Evolutionary conservation across 2,113 vertebrate species (phyloP).

Genomic region (Cyprinodon brontotheroides): DNA sequence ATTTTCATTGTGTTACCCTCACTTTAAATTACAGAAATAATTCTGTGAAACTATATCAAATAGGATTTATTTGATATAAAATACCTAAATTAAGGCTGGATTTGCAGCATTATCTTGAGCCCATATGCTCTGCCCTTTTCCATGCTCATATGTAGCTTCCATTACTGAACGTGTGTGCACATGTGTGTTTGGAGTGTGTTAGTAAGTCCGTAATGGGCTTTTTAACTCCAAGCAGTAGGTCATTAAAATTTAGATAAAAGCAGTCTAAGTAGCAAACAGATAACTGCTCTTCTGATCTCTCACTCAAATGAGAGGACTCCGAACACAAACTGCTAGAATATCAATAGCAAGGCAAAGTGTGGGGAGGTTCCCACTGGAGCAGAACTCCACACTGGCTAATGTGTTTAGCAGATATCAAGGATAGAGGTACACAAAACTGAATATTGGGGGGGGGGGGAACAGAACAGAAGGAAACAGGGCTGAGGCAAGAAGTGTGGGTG

Average conservation of each 20-base stretch:
- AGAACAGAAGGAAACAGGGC: conserved; percentile 42
- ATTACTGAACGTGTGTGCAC: conserved; percentile 44
- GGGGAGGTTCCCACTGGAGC: conserved; percentile 52
- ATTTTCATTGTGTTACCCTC: conserved; percentile 32
- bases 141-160: conserved; percentile 40
- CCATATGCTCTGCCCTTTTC: conserved; percentile 53
- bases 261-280: conserved; percentile 56
- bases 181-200: conserved; percentile 24
- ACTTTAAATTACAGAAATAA: conserved; percentile 45
- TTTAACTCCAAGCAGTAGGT: conserved; percentile 64
- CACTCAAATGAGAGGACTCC: conserved; percentile 47
- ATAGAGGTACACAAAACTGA: conserved; percentile 55
- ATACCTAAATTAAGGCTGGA: conserved; percentile 44
- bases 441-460: conserved; percentile 27
- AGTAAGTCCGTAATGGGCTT: conserved; percentile 53
- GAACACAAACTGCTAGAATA: conserved; percentile 70
- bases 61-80: conserved; percentile 43
- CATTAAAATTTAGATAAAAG: conserved; percentile 72
- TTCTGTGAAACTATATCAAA: conserved; percentile 31
- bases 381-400: conserved; percentile 60
- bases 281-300: conserved; percentile 37
- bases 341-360: conserved; percentile 56
- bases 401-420: conserved; percentile 72
- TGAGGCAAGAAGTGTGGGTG: conserved; percentile 18
- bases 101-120: conserved; percentile 42